Conservation (phyloP, 1,140 invertebrate genomes). For the Delia radicum region DNA sequence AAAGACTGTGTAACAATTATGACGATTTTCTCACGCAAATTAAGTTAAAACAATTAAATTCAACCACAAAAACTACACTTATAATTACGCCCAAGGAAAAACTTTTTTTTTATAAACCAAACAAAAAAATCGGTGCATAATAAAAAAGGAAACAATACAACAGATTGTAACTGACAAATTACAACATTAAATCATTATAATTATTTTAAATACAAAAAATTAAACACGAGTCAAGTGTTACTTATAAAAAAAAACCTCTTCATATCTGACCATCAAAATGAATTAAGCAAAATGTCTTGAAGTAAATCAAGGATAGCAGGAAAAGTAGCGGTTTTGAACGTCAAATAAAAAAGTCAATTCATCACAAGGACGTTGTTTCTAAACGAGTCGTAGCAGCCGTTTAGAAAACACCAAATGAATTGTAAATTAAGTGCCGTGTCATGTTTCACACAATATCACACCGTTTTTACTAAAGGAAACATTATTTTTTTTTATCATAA, state of each 20-base stretch:
- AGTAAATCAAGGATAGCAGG: neutral
- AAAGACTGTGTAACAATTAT: no score
- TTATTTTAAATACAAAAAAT: constrained; percentile 10
- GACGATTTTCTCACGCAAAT: constrained; percentile 20
- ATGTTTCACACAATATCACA: constrained; percentile 30
- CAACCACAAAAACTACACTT: neutral
- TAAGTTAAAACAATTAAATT: neutral
- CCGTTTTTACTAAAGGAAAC: neutral
- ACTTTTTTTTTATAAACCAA: neutral
- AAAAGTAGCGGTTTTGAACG: neutral
- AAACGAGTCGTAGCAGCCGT: neutral
- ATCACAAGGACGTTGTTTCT: constrained; percentile 7
- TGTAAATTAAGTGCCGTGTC: constrained; percentile 34
- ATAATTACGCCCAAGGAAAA: neutral
- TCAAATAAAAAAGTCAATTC: constrained; percentile 15
- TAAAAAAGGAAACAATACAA: neutral
- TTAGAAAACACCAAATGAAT: constrained; percentile 30
- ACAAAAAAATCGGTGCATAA: neutral
- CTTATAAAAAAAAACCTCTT: neutral
- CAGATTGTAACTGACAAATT: constrained; percentile 25
- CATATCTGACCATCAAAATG: neutral
- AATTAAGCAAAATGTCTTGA: neutral
- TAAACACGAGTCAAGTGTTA: neutral
- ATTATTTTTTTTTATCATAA: neutral
- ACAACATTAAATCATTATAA: constrained; percentile 29